A percentile compares a stretch with the other conserved stretches of the same genome.
Evolutionary conservation across 1,140 invertebrate species (phyloP).

Genomic region (Heliconius himera): DNA sequence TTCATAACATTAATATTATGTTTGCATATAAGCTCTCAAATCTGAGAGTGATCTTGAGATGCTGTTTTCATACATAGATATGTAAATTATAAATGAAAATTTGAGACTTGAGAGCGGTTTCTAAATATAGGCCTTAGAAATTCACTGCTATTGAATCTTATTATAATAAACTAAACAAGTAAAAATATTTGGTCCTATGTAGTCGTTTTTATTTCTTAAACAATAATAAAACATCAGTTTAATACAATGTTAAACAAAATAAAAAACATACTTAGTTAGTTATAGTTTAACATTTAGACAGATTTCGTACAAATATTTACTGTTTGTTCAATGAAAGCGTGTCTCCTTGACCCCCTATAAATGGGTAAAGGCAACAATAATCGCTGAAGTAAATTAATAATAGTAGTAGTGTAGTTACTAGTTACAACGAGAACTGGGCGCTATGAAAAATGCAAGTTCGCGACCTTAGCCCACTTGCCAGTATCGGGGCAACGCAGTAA

Average conservation of each 20-base stretch:
- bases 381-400: neutral
- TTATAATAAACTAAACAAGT: too few species aligned
- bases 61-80: too few species aligned
- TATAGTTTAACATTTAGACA: neutral
- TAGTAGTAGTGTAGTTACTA: constrained; percentile 40
- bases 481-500: constrained; percentile 25
- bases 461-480: constrained; percentile 66
- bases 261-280: neutral
- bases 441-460: constrained; percentile 64
- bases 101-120: too few species aligned
- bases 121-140: too few species aligned
- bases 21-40: too few species aligned
- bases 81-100: too few species aligned
- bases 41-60: too few species aligned
- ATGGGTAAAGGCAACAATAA: neutral
- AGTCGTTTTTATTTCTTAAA: too few species aligned
- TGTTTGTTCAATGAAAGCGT: neutral
- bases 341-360: neutral
- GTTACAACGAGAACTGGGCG: constrained; percentile 45
- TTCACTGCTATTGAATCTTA: too few species aligned
- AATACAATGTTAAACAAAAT: neutral
- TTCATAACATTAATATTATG: too few species aligned
- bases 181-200: too few species aligned
- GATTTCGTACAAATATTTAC: neutral
- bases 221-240: too few species aligned